Evolutionary conservation across 2,113 vertebrate genomes (phyloP).

Genomic region (Poecilia latipinna): DNA sequence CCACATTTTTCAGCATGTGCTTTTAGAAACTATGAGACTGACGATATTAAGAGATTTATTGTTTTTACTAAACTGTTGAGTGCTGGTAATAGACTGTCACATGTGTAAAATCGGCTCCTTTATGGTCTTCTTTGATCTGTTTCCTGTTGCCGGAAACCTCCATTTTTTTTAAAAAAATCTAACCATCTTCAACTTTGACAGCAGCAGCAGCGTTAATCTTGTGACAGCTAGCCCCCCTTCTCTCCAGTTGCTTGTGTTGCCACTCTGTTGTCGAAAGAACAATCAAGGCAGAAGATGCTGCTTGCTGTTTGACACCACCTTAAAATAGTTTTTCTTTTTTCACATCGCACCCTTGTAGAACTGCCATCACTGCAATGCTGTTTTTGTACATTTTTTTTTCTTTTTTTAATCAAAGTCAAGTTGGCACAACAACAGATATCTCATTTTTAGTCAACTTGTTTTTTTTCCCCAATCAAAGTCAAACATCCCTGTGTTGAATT

Average conservation of each 20-base stretch:
- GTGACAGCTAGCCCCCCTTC: neutral
- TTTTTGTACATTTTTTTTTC: neutral
- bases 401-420: neutral
- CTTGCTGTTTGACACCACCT: neutral
- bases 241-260: neutral
- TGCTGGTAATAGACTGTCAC: neutral
- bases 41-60: neutral
- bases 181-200: constrained; percentile 7
- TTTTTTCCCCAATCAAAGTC: neutral
- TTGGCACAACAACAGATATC: neutral
- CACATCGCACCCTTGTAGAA: neutral
- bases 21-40: neutral
- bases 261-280: neutral
- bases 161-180: neutral
- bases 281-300: neutral
- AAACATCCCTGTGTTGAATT: constrained; percentile 7
- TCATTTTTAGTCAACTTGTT: neutral
- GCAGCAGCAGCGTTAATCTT: neutral
- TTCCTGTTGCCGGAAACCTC: neutral
- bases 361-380: constrained; percentile 1
- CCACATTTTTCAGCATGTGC: neutral
- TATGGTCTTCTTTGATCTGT: neutral
- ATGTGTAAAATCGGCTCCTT: neutral
- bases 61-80: neutral
- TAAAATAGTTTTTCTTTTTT: constrained; percentile 1